Evolutionary conservation across 2,113 vertebrate genomes (phyloP).

Genomic region (Entomyzon cyanotis): DNA sequence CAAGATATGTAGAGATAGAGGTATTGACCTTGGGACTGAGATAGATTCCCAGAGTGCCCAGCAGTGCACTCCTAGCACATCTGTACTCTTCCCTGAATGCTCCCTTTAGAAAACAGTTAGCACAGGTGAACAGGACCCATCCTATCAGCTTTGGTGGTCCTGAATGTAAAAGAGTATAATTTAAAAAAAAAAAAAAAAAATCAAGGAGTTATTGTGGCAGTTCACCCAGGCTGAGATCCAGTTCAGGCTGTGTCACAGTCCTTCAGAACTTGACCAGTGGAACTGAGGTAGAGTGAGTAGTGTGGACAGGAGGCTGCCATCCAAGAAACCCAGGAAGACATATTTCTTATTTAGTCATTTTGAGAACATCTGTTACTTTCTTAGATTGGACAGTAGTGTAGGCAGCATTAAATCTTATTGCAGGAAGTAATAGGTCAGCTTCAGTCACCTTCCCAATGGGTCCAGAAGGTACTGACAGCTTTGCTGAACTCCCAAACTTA

Average conservation of each 20-base stretch:
- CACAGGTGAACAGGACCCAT: neutral
- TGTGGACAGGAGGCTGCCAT: neutral
- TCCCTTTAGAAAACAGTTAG: neutral
- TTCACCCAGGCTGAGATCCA: neutral
- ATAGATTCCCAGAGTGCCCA: neutral
- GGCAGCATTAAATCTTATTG: neutral
- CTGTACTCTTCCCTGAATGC: neutral
- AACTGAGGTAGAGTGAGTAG: neutral
- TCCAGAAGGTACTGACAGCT: neutral
- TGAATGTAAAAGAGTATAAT: neutral
- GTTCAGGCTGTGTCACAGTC: neutral
- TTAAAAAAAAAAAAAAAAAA: neutral
- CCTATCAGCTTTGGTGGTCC: neutral
- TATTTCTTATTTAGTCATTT: neutral
- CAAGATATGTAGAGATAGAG: neutral
- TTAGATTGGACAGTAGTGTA: neutral
- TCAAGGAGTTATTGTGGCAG: neutral
- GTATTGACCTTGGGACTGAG: neutral
- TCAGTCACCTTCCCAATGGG: neutral
- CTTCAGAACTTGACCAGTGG: neutral
- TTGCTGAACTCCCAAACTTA: neutral
- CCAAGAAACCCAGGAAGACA: neutral
- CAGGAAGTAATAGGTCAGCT: neutral
- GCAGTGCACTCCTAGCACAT: neutral
- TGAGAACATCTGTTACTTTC: neutral